phyloP scores from a whole-genome alignment of 2,113 vertebrate species.

The Hippocampus mohnikei region DNA sequence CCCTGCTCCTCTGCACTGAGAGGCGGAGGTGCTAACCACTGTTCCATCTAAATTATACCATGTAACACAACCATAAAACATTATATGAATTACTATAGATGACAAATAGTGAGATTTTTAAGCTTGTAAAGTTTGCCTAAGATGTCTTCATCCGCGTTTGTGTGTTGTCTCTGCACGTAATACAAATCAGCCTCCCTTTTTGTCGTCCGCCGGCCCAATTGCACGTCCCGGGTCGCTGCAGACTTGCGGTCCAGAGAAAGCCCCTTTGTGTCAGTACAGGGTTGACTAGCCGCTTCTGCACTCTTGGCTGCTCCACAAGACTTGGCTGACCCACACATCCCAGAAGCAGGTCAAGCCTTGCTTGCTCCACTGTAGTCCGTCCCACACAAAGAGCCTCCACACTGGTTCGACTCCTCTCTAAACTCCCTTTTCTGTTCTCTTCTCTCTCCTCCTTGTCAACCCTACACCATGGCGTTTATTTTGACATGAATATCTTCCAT shows the following conservation, averaged over 20 bases:
- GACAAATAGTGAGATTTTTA: background rate
- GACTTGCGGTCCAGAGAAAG: conserved; percentile 58
- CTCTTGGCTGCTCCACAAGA: conserved; percentile 50
- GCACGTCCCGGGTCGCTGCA: conserved; percentile 31
- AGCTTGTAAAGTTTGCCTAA: background rate
- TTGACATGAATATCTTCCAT: conserved; percentile 61
- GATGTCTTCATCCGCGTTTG: background rate
- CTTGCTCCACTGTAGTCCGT: conserved; percentile 42
- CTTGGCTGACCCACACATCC: conserved; percentile 56
- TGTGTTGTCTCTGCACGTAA: conserved; percentile 3
- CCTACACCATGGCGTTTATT: conserved; percentile 33
- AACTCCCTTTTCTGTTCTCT: conserved; percentile 11
- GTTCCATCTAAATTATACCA: too few species aligned
- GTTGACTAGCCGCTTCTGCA: conserved; percentile 56
- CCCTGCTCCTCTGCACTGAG: too few species aligned
- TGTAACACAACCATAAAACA: background rate
- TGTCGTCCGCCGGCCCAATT: conserved; percentile 30
- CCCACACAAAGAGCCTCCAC: conserved; percentile 60
- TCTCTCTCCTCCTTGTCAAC: conserved; percentile 26
- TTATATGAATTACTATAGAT: background rate
- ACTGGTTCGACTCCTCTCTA: conserved; percentile 54
- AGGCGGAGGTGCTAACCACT: too few species aligned
- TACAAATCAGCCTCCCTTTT: conserved; percentile 30
- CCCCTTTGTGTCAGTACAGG: conserved; percentile 58
- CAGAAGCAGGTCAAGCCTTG: conserved; percentile 50